A percentile compares a stretch with the other conserved stretches of the same genome.
Evolutionary conservation across 2,888 invertebrate genomes (phyloP).

Genomic region (Pachydiplax longipennis): DNA sequence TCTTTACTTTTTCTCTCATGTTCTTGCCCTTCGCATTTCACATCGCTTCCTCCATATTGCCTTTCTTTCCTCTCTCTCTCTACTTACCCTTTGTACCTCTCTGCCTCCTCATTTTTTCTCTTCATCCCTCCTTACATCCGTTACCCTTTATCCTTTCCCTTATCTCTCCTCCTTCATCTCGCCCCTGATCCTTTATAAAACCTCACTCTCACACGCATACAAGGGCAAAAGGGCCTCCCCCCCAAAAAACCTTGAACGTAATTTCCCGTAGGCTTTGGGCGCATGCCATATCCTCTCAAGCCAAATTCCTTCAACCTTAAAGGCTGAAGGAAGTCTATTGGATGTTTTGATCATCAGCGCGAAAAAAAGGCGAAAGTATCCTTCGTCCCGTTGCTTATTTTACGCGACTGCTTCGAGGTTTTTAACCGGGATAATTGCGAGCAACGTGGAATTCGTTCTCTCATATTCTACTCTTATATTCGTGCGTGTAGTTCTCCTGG

Average conservation of each 20-base stretch:
- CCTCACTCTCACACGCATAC: background rate
- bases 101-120: background rate
- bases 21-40: background rate
- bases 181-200: background rate
- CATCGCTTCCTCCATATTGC: background rate
- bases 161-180: background rate
- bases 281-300: conserved; percentile 40
- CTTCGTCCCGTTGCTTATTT: background rate
- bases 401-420: background rate
- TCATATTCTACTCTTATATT: background rate
- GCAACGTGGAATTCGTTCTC: background rate
- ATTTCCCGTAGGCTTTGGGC: conserved; percentile 42
- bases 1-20: background rate
- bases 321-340: background rate
- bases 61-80: background rate
- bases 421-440: background rate
- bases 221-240: background rate
- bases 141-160: background rate
- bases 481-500: background rate
- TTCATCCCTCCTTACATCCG: background rate
- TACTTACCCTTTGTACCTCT: background rate
- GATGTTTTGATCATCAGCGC: background rate
- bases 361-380: background rate
- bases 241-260: conserved; percentile 30
- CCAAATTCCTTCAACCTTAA: conserved; percentile 34